Evolutionary conservation across 92 coral and sea anemone species (phyloP), one percentile per base, ranked within the genome.

Genomic region (Epizoanthus rinbou): DNA sequence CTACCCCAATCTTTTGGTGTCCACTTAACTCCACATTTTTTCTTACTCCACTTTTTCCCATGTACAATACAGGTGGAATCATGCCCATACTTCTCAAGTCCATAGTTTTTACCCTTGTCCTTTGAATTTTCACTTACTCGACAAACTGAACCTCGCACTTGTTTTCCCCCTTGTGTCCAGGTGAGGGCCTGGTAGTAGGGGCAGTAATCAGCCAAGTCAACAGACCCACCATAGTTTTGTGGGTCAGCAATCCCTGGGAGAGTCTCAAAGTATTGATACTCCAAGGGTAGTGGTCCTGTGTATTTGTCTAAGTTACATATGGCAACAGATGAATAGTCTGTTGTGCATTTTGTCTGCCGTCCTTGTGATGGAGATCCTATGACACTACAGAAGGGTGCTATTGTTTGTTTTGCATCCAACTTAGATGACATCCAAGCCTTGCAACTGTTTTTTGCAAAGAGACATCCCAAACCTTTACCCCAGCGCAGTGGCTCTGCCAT

Each of bases 361-460:
- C 83, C 80, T 74, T 81, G 62, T 11, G 82, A 16, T 13, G 88
- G 41, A 8, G 81, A 19, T 37, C 78, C 79, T 5, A 90, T 8
- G 16, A 66, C 62, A 60, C 83, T 37, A 86, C 99, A 97, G 82
- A 90, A 97, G 25, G 99, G 99, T 41, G 81, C 69, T 23, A 90
- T 64, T 7, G 83, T 69, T 58, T 87, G 83, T 11, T 91, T 86
- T 3, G 78, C 81, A 70, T 16, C 79, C 39, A 3, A 43, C 68
- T 90, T 92, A 11, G 83, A 75, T 19, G 85, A 87, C 92, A 97
- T 94, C 99, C 99, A 97, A 16, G 99, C 97, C 50, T 89, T 95
- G 53, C 99, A 97, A 69, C 99, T 97, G 78, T 92, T 97, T 43
- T 88, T 86, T 8, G 94, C 98, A 90, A 97, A 97, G 50, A 87